A percentile compares a stretch with the other conserved stretches of the same genome.
Evolutionary conservation across 2,797 vertebrate genomes (phyloP).

Genomic region (Brotula barbata): DNA sequence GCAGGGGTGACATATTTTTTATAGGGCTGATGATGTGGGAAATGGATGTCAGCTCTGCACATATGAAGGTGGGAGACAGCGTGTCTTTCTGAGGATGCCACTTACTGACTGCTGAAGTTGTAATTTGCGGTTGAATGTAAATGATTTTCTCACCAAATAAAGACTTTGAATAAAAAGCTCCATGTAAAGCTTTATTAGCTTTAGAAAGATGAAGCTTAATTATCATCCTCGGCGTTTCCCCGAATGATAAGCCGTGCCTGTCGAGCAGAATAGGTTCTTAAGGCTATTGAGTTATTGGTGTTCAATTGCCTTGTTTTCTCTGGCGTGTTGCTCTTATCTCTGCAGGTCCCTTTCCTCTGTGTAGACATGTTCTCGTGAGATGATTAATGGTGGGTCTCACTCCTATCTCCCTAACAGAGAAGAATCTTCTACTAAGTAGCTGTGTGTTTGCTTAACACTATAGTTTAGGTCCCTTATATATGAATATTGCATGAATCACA

Average conservation of each 20-base stretch:
- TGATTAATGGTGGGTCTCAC: slow-evolving; percentile 64
- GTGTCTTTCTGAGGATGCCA: too few species aligned
- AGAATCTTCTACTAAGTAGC: slow-evolving; percentile 22
- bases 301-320: slow-evolving; percentile 44
- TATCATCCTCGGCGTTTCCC: slow-evolving; percentile 8
- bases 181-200: too few species aligned
- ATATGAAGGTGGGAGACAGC: too few species aligned
- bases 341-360: slow-evolving; percentile 42
- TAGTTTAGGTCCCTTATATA: too few species aligned
- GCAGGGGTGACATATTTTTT: slow-evolving; percentile 32
- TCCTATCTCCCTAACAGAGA: slow-evolving; percentile 43
- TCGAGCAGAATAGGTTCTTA: slow-evolving; percentile 12
- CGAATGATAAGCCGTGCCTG: slow-evolving; percentile 25
- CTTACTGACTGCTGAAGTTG: too few species aligned
- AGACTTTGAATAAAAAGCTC: slow-evolving; percentile 2
- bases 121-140: background rate
- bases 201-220: background rate
- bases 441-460: slow-evolving; percentile 37
- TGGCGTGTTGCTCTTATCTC: slow-evolving; percentile 47
- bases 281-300: slow-evolving; percentile 32
- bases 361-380: slow-evolving; percentile 50
- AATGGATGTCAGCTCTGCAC: too few species aligned
- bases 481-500: too few species aligned
- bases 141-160: slow-evolving; percentile 6
- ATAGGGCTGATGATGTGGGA: slow-evolving; percentile 48